A percentile compares a stretch with the other conserved stretches of the same genome.
Evolutionary conservation across 2,113 vertebrate genomes (phyloP).

Genomic region (Notothenia rossii): DNA sequence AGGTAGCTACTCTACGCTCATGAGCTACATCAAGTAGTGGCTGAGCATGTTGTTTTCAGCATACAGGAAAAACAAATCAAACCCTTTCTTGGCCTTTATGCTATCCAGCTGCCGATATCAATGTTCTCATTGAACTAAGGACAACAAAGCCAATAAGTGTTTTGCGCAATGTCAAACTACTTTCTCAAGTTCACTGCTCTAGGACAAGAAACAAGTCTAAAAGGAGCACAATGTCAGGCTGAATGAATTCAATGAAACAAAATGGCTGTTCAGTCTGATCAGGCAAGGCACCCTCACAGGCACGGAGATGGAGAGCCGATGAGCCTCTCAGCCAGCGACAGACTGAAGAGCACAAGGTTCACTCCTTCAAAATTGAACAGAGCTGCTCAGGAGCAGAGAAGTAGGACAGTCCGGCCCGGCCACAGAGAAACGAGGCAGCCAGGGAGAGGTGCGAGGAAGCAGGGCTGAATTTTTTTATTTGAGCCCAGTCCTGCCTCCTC

Average conservation of each 20-base stretch:
- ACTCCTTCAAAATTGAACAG: slow-evolving; percentile 53
- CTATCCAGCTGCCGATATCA: not conserved
- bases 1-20: not conserved
- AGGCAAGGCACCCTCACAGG: not conserved
- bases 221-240: not conserved
- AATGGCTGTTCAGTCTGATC: slow-evolving; percentile 5
- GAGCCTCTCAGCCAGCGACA: slow-evolving; percentile 6
- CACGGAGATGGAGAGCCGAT: slow-evolving; percentile 8
- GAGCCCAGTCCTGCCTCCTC: slow-evolving; percentile 10
- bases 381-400: slow-evolving; percentile 46
- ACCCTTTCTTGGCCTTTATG: not conserved
- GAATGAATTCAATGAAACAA: not conserved
- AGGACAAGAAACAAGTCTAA: not conserved
- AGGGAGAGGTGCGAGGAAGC: slow-evolving; percentile 18
- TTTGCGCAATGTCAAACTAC: not conserved
- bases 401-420: slow-evolving; percentile 56
- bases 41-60: not conserved
- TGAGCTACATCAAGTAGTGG: not conserved
- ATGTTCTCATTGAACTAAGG: not conserved
- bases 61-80: not conserved
- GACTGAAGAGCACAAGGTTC: slow-evolving; percentile 29
- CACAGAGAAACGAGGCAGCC: not conserved
- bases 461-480: slow-evolving; percentile 41
- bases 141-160: not conserved
- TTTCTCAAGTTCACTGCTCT: not conserved